Conservation (phyloP, 2,113 vertebrate genomes). For the Nerophis ophidion region DNA sequence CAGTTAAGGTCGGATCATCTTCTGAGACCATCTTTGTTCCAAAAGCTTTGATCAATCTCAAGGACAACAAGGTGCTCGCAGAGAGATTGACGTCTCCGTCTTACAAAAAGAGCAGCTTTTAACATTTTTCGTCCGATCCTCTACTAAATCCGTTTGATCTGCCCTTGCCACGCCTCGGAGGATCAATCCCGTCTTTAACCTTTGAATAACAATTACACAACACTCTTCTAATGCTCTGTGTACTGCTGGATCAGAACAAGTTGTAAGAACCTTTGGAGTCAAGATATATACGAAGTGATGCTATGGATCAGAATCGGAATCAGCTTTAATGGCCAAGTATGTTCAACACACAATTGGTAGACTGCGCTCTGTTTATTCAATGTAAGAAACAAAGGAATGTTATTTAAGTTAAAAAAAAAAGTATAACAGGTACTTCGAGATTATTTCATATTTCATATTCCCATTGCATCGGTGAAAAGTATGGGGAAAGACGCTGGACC, state of each 20-base stretch:
- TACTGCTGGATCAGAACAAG: slow-evolving; percentile 37
- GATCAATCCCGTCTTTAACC: slow-evolving; percentile 66
- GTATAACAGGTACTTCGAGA: slow-evolving; percentile 34
- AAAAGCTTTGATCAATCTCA: slow-evolving; percentile 63
- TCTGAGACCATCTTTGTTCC: slow-evolving; percentile 63
- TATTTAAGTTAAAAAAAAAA: slow-evolving; percentile 4
- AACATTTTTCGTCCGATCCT: slow-evolving; percentile 65
- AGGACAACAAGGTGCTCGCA: slow-evolving; percentile 67
- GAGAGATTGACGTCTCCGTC: slow-evolving; percentile 59
- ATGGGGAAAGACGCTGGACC: slow-evolving; percentile 31
- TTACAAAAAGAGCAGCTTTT: slow-evolving; percentile 60
- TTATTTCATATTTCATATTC: slow-evolving; percentile 44
- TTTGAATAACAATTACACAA: slow-evolving; percentile 61
- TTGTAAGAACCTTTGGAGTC: slow-evolving; percentile 28
- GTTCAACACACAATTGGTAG: no score
- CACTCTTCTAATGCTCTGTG: slow-evolving; percentile 51
- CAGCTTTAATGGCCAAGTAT: no score
- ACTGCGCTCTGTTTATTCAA: no score
- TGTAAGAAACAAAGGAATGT: background rate
- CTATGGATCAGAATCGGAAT: slow-evolving; percentile 10
- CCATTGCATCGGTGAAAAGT: slow-evolving; percentile 39
- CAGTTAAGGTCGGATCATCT: slow-evolving; percentile 64
- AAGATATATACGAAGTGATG: slow-evolving; percentile 35
- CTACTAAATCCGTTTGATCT: slow-evolving; percentile 66
- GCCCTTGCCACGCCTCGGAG: slow-evolving; percentile 62